These are phyloP conservation scores for Bombus affinis DNA, from an alignment of 1,140 invertebrate genomes.

Conservation along the genomic window DNA sequence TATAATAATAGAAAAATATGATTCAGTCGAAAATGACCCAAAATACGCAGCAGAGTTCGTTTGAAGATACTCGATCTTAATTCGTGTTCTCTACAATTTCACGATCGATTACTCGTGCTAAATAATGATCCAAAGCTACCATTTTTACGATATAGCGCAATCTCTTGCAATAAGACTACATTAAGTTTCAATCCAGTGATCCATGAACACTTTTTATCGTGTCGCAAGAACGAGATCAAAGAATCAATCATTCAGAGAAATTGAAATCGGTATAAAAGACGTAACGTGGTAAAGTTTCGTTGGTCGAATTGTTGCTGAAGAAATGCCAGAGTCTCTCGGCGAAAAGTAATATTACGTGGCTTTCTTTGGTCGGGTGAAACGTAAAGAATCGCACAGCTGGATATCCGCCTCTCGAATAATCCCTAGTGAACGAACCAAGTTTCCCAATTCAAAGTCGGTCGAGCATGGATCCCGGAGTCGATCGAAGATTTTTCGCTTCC, in stretches of 20 bases:
- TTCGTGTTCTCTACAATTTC: no score
- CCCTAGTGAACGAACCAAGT: conserved; percentile 6
- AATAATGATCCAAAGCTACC: no score
- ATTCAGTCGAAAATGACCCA: no score
- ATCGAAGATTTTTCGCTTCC: conserved; percentile 51
- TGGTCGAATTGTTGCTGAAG: neutral
- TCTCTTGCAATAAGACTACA: no score
- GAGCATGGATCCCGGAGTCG: conserved; percentile 35
- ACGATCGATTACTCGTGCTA: no score
- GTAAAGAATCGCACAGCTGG: conserved; percentile 53
- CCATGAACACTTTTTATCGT: neutral
- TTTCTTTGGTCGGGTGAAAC: neutral
- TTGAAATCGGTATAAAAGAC: no score
- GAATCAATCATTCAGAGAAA: no score
- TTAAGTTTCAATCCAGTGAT: neutral
- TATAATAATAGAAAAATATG: no score
- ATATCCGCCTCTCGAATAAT: conserved; percentile 52
- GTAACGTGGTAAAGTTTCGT: neutral
- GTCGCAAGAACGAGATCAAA: neutral
- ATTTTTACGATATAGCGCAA: no score
- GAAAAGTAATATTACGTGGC: conserved; percentile 17
- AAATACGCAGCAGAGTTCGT: no score
- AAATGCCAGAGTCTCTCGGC: neutral
- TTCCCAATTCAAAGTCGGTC: conserved; percentile 41
- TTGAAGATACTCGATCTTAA: no score